These are phyloP conservation scores for Tyrannus savana DNA, from an alignment of 2,113 vertebrate genomes.

Conservation along the genomic window DNA sequence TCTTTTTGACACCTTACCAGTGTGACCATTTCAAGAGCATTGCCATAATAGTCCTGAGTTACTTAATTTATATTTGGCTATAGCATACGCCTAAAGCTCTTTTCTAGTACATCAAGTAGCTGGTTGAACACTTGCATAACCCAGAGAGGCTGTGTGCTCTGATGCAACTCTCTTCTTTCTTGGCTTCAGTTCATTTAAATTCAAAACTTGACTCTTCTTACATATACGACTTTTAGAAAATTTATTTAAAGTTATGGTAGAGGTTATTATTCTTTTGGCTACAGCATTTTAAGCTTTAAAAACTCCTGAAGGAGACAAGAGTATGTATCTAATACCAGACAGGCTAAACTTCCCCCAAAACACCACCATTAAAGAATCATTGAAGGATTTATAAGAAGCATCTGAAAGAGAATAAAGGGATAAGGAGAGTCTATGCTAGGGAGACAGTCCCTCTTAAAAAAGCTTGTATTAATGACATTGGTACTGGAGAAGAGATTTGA, in stretches of 20 bases:
- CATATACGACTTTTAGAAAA: not conserved
- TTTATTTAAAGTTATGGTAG: not conserved
- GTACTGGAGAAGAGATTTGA: not conserved
- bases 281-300: not conserved
- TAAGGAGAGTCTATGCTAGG: not conserved
- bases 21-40: not conserved
- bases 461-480: not conserved
- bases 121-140: not conserved
- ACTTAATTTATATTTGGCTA: slow-evolving; percentile 20
- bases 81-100: not conserved
- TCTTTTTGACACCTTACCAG: not conserved
- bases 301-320: not conserved
- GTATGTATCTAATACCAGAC: not conserved
- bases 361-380: not conserved
- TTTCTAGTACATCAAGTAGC: not conserved
- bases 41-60: not conserved
- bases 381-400: not conserved
- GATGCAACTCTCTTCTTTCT: not conserved
- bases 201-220: not conserved
- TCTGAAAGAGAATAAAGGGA: not conserved
- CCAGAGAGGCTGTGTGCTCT: not conserved
- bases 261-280: not conserved
- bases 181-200: not conserved
- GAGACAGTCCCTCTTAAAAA: not conserved
- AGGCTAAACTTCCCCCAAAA: not conserved